Evolutionary conservation across 2,888 invertebrate genomes (phyloP).

Genomic region (Notodonta ziczac): DNA sequence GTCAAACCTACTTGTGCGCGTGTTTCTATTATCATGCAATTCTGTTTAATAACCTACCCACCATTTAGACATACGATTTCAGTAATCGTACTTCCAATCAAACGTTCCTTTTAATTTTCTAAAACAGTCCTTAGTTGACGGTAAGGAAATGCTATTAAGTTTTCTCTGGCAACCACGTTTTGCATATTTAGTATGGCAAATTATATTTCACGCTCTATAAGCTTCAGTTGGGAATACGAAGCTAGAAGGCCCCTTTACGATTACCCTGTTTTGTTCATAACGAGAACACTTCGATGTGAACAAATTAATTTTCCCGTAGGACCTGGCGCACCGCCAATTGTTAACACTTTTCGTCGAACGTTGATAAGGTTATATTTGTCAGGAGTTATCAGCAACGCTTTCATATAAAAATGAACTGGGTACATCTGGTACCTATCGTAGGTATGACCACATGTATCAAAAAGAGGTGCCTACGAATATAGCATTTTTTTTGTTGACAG

Average conservation of each 20-base stretch:
- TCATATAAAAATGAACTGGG: no score
- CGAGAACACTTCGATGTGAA: constrained; percentile 43
- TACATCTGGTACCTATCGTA: no score
- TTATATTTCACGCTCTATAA: constrained; percentile 1
- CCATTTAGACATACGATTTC: no score
- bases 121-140: background rate
- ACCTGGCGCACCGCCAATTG: constrained; percentile 57
- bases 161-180: constrained; percentile 4
- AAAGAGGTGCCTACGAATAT: no score
- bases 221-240: background rate
- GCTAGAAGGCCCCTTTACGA: constrained; percentile 9
- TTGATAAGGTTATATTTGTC: constrained; percentile 34
- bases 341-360: constrained; percentile 52
- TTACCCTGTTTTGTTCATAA: constrained; percentile 22
- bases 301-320: constrained; percentile 52
- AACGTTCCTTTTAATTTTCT: background rate
- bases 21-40: background rate
- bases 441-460: no score
- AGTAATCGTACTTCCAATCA: no score
- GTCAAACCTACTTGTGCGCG: no score
- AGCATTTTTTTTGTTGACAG: no score
- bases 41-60: constrained; percentile 6
- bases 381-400: background rate
- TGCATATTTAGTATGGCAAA: constrained; percentile 3
- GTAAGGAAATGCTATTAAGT: constrained; percentile 1